Evolutionary conservation across 2,888 invertebrate genomes (phyloP).

Genomic region (Heteromyza rotundicornis): DNA sequence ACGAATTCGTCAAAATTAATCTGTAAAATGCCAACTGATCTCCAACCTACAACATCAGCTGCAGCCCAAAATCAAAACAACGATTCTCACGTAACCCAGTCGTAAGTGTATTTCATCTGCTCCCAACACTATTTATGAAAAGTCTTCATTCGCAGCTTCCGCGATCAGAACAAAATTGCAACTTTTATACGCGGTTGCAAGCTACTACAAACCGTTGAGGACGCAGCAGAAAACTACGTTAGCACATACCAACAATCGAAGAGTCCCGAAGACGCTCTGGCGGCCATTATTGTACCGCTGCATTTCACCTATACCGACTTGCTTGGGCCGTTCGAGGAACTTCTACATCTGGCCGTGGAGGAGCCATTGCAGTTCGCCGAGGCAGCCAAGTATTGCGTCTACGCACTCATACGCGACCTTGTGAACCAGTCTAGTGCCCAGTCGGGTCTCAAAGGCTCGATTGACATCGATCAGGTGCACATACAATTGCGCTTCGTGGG

Average conservation of each 20-base stretch:
- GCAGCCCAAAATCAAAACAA: not conserved
- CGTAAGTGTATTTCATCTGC: slow-evolving; percentile 24
- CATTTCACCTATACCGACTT: slow-evolving; percentile 47
- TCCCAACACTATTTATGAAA: not conserved
- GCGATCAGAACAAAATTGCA: slow-evolving; percentile 49
- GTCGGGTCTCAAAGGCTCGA: slow-evolving; percentile 25
- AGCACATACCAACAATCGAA: slow-evolving; percentile 36
- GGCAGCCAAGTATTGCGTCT: slow-evolving; percentile 48
- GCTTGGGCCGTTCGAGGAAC: slow-evolving; percentile 23
- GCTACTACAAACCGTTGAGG: slow-evolving; percentile 43
- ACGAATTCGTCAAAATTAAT: not conserved
- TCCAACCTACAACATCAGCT: not conserved
- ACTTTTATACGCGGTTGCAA: slow-evolving; percentile 43
- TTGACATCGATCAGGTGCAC: slow-evolving; percentile 54
- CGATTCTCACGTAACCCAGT: slow-evolving; percentile 24
- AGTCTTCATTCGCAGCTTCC: slow-evolving; percentile 40
- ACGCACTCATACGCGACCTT: slow-evolving; percentile 41
- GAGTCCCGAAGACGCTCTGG: slow-evolving; percentile 47
- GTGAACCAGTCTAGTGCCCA: slow-evolving; percentile 29
- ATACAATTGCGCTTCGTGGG: slow-evolving; percentile 47
- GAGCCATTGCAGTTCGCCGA: slow-evolving; percentile 52
- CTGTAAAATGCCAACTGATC: too few relatives aligned
- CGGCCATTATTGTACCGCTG: slow-evolving; percentile 44
- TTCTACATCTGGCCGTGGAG: slow-evolving; percentile 45
- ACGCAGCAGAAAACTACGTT: slow-evolving; percentile 38